These are phyloP conservation scores for Caretta caretta DNA, from an alignment of 2,113 vertebrate genomes.

Conservation along the genomic window DNA sequence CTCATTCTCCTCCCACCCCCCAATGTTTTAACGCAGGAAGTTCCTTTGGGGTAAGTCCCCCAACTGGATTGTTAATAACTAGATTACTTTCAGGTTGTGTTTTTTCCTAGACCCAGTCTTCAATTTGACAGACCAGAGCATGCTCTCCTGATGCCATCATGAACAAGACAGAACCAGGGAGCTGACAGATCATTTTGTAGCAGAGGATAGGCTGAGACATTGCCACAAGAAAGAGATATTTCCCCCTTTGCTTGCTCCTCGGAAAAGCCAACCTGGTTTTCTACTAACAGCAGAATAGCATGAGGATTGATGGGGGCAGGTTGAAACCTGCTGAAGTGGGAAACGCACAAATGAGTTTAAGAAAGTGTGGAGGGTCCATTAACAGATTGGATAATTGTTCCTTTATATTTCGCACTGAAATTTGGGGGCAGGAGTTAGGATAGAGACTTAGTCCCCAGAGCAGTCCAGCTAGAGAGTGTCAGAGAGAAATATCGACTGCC, in stretches of 20 bases:
- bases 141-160: too few relatives aligned
- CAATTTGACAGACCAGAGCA: too few relatives aligned
- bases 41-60: neutral
- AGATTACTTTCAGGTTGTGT: neutral
- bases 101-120: too few relatives aligned
- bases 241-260: neutral
- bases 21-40: neutral
- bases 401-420: neutral
- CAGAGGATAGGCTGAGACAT: neutral
- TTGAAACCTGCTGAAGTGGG: neutral
- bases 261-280: neutral
- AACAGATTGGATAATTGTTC: fast-evolving
- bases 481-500: neutral
- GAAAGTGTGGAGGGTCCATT: neutral
- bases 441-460: neutral
- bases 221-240: neutral
- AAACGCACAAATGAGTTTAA: neutral
- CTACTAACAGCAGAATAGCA: neutral
- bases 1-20: neutral
- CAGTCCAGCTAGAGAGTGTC: neutral
- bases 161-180: too few relatives aligned
- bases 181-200: neutral
- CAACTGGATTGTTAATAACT: neutral
- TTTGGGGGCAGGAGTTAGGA: neutral
- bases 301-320: neutral